Evolutionary conservation across 1,140 invertebrate genomes (phyloP).

Genomic region (Conus betulinus): DNA sequence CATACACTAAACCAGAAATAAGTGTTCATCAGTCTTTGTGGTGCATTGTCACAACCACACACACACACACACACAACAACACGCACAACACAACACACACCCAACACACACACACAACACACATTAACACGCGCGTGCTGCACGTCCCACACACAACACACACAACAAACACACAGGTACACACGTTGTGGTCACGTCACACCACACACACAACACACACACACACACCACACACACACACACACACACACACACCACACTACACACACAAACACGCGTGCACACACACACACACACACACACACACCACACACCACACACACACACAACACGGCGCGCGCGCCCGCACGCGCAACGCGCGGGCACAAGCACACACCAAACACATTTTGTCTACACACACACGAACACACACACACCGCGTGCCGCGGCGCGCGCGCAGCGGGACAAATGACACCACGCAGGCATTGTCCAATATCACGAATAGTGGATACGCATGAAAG

Average conservation of each 20-base stretch:
- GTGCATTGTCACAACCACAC: background rate
- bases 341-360: no score
- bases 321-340: background rate
- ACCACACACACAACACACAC: background rate
- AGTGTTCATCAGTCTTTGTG: no score
- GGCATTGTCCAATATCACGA: no score
- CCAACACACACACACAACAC: constrained; percentile 1
- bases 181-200: no score
- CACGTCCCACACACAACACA: no score
- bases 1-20: no score
- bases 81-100: background rate
- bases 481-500: no score
- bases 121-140: background rate
- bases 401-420: background rate
- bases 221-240: background rate
- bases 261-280: background rate
- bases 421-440: no score
- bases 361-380: no score
- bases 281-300: background rate
- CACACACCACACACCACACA: background rate
- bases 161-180: background rate
- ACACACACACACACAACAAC: background rate
- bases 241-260: no score
- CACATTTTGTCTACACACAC: no score
- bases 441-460: no score